Evolutionary conservation across 2,888 invertebrate genomes (phyloP).

Genomic region (Macaria notata): DNA sequence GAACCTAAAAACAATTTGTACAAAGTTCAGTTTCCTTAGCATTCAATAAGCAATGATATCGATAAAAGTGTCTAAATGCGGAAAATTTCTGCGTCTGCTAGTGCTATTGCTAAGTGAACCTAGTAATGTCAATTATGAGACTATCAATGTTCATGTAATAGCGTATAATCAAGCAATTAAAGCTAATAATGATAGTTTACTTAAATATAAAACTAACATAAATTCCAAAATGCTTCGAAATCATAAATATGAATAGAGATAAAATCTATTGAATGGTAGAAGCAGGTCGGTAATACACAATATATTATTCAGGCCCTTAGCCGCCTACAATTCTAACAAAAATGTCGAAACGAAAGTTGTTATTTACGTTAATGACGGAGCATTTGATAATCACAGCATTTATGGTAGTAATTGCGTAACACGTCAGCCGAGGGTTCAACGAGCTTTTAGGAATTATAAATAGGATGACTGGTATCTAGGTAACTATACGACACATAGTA

Average conservation of each 20-base stretch:
- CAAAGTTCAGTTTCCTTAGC: slow-evolving; percentile 7
- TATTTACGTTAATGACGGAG: slow-evolving; percentile 31
- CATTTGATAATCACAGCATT: slow-evolving; percentile 31
- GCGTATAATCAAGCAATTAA: no score
- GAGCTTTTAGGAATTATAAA: slow-evolving; percentile 44
- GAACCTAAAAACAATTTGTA: not conserved
- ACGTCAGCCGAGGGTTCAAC: slow-evolving; percentile 38
- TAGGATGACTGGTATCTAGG: slow-evolving; percentile 44
- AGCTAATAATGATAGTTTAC: no score
- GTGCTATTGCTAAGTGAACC: no score
- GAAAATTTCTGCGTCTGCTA: no score
- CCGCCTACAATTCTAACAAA: not conserved
- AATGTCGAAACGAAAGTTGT: slow-evolving; percentile 7
- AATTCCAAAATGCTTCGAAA: no score
- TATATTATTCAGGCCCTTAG: no score
- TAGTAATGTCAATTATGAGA: no score
- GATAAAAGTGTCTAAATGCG: no score
- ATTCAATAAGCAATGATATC: not conserved
- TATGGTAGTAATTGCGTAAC: slow-evolving; percentile 18
- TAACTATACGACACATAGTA: slow-evolving; percentile 29
- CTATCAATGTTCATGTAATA: no score
- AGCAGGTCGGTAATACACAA: not conserved
- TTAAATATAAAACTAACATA: no score
- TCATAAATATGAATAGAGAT: not conserved
- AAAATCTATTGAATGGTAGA: not conserved